Conservation (phyloP, 1,140 invertebrate genomes). For the Drosophila triauraria region DNA sequence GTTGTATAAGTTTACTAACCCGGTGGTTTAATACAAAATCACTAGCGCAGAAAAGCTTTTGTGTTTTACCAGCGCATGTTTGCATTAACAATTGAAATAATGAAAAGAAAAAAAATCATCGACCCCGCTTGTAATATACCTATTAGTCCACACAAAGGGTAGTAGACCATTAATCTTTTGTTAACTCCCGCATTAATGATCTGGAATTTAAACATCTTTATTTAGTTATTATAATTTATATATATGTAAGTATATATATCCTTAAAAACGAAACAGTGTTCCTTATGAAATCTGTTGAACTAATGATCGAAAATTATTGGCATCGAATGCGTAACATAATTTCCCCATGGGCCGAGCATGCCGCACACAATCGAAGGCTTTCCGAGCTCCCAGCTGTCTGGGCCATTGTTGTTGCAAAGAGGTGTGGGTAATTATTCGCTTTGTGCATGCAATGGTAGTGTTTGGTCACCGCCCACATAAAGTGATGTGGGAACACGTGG, state of each 20-base stretch:
- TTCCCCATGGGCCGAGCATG: not conserved
- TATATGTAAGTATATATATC: not conserved
- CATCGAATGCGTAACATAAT: not conserved
- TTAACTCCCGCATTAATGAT: no score
- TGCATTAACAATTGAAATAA: constrained; percentile 61
- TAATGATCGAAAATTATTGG: not conserved
- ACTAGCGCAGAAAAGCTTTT: constrained; percentile 16
- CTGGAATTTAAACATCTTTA: no score
- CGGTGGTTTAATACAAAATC: constrained; percentile 61
- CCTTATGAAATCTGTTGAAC: not conserved
- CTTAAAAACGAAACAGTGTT: not conserved
- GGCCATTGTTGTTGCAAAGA: constrained; percentile 5
- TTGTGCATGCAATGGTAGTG: constrained; percentile 68
- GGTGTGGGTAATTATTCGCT: constrained; percentile 34
- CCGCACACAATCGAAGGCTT: constrained; percentile 9
- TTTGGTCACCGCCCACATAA: constrained; percentile 39
- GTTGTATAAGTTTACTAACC: constrained; percentile 34
- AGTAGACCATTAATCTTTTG: no score
- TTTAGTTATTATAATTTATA: not conserved
- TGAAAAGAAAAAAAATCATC: not conserved
- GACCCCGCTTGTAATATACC: not conserved
- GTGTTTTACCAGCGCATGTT: constrained; percentile 53
- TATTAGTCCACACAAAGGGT: not conserved
- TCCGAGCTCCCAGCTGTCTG: not conserved
- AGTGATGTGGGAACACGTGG: constrained; percentile 23